Evolutionary conservation across 2,888 invertebrate species (phyloP).

Genomic region (Hyalella azteca): DNA sequence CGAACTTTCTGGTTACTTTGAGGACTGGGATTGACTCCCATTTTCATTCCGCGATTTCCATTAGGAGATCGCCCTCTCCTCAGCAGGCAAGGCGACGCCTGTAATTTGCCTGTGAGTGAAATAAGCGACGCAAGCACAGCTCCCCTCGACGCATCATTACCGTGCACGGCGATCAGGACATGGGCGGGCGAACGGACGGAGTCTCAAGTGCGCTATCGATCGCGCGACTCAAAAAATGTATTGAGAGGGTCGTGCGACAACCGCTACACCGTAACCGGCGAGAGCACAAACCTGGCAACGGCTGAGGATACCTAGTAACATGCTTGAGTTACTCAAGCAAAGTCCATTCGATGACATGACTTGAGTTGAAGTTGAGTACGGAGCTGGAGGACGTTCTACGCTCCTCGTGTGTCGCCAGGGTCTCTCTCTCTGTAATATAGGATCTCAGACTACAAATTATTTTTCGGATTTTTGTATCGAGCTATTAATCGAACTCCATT

Average conservation of each 20-base stretch:
- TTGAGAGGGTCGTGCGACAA: neutral
- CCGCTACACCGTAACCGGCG: neutral
- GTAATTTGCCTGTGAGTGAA: conserved; percentile 14
- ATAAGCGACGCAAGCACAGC: neutral
- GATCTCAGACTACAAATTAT: too few relatives aligned
- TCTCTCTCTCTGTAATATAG: too few relatives aligned
- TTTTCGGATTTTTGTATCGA: too few relatives aligned
- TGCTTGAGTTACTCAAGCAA: neutral
- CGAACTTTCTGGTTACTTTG: too few relatives aligned
- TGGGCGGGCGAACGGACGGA: neutral
- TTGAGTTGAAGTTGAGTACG: neutral
- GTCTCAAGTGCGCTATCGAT: conserved; percentile 24
- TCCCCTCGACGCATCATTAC: conserved; percentile 25
- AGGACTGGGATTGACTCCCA: too few relatives aligned
- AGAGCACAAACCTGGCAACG: conserved; percentile 3
- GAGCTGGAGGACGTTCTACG: too few relatives aligned
- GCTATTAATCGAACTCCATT: too few relatives aligned
- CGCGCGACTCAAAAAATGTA: neutral
- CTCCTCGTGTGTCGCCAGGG: too few relatives aligned
- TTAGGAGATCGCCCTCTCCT: too few relatives aligned
- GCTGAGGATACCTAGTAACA: neutral
- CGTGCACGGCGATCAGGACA: neutral
- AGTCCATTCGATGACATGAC: neutral
- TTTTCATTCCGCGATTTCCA: too few relatives aligned
- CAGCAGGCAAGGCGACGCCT: neutral